A percentile compares a stretch with the other conserved stretches of the same genome.
These are phyloP conservation scores for Salvator merianae DNA, from an alignment of 2,113 vertebrate genomes.

Conservation along the genomic window DNA sequence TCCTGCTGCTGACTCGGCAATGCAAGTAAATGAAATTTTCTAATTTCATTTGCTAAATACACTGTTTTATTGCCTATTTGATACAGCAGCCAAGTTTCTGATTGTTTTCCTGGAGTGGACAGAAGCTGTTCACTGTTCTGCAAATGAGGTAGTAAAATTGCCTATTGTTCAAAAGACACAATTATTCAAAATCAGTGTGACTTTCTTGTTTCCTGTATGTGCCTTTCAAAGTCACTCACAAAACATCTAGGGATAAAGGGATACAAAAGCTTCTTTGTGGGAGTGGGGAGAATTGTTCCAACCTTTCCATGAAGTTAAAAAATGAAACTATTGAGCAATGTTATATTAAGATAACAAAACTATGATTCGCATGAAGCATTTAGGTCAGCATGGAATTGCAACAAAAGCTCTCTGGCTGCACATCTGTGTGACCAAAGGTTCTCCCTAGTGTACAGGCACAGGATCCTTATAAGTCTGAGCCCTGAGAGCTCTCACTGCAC, in stretches of 20 bases:
- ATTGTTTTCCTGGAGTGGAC: conserved; percentile 57
- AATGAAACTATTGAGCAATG: background rate
- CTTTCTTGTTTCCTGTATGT: conserved; percentile 31
- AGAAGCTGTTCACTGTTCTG: conserved; percentile 52
- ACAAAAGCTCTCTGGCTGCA: no score
- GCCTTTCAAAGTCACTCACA: conserved; percentile 27
- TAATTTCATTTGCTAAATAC: conserved; percentile 68
- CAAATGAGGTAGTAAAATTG: conserved; percentile 63
- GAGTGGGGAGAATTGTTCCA: background rate
- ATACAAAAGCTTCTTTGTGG: background rate
- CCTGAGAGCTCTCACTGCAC: no score
- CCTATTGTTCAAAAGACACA: conserved; percentile 50
- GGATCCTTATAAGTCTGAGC: no score
- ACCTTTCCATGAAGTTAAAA: background rate
- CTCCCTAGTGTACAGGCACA: no score
- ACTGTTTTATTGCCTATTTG: conserved; percentile 52
- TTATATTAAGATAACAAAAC: no score
- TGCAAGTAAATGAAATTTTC: conserved; percentile 53
- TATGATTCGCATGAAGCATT: no score
- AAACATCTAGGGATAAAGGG: conserved; percentile 15
- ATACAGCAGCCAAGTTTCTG: conserved; percentile 53
- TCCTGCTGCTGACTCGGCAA: conserved; percentile 56
- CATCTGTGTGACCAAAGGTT: no score
- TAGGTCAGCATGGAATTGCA: no score
- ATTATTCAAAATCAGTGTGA: conserved; percentile 58